Evolutionary conservation across 2,113 vertebrate species (phyloP).

Genomic region (Limnothrissa miodon): DNA sequence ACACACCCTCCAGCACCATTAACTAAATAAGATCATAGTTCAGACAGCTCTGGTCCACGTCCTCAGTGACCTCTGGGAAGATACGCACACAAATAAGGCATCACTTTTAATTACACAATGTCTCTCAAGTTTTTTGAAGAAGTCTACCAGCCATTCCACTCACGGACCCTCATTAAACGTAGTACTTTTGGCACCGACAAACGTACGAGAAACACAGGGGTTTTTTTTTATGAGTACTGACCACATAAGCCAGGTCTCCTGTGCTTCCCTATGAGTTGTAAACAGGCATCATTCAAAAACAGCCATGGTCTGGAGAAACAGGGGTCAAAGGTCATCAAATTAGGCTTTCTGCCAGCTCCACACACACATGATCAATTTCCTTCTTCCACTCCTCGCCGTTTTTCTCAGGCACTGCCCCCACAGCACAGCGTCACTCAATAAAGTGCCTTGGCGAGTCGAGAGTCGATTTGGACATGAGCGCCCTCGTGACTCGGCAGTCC

Average conservation of each 20-base stretch:
- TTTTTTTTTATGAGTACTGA: conserved; percentile 7
- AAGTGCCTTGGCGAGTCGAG: background rate
- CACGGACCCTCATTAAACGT: background rate
- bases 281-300: background rate
- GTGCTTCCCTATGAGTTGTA: background rate
- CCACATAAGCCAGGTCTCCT: background rate
- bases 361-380: background rate
- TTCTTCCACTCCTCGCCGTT: background rate
- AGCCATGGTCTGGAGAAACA: background rate
- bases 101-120: background rate
- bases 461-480: background rate
- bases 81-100: conserved; percentile 8
- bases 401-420: background rate
- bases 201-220: background rate
- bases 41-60: background rate
- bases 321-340: conserved; percentile 29
- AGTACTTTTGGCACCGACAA: background rate
- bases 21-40: conserved; percentile 1
- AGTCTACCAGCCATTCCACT: background rate
- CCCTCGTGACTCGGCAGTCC: background rate
- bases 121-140: background rate
- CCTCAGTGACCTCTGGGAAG: background rate
- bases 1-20: background rate
- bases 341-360: background rate
- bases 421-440: background rate